Conservation (phyloP, 2,797 vertebrate genomes). For the Gallinago stenura region DNA sequence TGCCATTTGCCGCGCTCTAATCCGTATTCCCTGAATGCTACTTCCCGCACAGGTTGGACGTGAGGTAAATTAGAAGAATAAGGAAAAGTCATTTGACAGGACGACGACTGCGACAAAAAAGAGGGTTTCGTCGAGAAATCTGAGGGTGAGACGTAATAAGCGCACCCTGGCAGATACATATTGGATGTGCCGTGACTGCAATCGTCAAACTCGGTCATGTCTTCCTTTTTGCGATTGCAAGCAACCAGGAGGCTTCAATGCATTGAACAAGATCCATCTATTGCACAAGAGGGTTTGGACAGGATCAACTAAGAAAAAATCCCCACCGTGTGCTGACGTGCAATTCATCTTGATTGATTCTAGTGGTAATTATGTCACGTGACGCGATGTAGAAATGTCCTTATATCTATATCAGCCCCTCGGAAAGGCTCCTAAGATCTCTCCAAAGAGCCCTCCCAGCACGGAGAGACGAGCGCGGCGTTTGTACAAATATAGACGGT, state of each 20-base stretch:
- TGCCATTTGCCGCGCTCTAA: slow-evolving; percentile 98
- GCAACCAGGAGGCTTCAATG: slow-evolving; percentile 81
- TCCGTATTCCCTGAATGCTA: slow-evolving; percentile 97
- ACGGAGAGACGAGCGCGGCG: not conserved
- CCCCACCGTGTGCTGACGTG: slow-evolving; percentile 98
- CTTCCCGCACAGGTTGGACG: slow-evolving; percentile 96
- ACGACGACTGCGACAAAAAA: slow-evolving; percentile 94
- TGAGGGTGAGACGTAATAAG: slow-evolving; percentile 96
- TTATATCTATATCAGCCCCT: slow-evolving; percentile 99
- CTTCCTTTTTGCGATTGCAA: slow-evolving; percentile 83
- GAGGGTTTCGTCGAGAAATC: slow-evolving; percentile 96
- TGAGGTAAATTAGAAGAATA: slow-evolving; percentile 95
- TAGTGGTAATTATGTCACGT: slow-evolving; percentile 99
- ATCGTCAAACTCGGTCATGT: slow-evolving; percentile 99
- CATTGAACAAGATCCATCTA: slow-evolving; percentile 98
- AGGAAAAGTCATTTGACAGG: slow-evolving; percentile 97
- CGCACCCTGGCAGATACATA: slow-evolving; percentile 97
- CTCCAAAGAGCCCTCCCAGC: slow-evolving; percentile 68
- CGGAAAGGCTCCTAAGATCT: slow-evolving; percentile 82
- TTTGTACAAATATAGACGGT: not conserved
- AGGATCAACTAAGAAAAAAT: slow-evolving; percentile 95
- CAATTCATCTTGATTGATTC: slow-evolving; percentile 99
- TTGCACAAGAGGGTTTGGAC: slow-evolving; percentile 91
- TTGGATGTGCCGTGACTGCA: slow-evolving; percentile 93
- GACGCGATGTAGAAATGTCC: slow-evolving; percentile 98